phyloP scores from a whole-genome alignment of 2,888 invertebrate genomes.

The Pseudococcus longispinus region DNA sequence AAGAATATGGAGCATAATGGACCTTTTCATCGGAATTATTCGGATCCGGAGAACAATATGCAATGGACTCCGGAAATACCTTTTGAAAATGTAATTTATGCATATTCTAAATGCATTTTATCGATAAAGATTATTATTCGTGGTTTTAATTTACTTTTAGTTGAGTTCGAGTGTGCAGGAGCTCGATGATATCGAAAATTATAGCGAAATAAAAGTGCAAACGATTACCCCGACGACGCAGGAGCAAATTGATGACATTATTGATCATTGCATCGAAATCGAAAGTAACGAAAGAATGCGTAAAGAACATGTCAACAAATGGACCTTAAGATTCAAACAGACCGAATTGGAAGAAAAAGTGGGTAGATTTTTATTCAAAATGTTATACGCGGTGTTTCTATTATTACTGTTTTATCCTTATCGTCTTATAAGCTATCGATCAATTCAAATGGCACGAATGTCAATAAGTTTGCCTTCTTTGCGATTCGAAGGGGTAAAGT shows the following conservation, averaged over 20 bases:
- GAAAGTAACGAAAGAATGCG: slow-evolving; percentile 89
- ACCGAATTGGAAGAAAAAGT: slow-evolving; percentile 80
- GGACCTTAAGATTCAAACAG: slow-evolving; percentile 88
- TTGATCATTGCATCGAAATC: slow-evolving; percentile 85
- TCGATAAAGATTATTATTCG: not conserved
- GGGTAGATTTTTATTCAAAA: not conserved
- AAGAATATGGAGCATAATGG: slow-evolving; percentile 26
- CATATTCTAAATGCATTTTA: not conserved
- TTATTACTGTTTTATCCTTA: no score
- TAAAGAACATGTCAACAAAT: slow-evolving; percentile 81
- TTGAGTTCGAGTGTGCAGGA: slow-evolving; percentile 61
- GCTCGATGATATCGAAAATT: slow-evolving; percentile 62
- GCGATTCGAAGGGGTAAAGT: no score
- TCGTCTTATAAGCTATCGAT: no score
- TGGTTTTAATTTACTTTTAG: slow-evolving; percentile 60
- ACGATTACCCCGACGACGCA: slow-evolving; percentile 56
- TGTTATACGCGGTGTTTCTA: no score
- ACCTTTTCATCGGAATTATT: slow-evolving; percentile 1
- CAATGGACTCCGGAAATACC: slow-evolving; percentile 94
- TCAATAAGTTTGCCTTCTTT: no score
- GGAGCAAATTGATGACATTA: slow-evolving; percentile 75
- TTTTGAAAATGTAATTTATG: slow-evolving; percentile 78
- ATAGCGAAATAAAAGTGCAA: slow-evolving; percentile 59
- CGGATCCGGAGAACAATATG: slow-evolving; percentile 36
- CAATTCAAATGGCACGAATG: no score